Evolutionary conservation across 2,888 invertebrate genomes (phyloP), one percentile per base, ranked within the genome.

Genomic region (Pristionchus japonicus): DNA sequence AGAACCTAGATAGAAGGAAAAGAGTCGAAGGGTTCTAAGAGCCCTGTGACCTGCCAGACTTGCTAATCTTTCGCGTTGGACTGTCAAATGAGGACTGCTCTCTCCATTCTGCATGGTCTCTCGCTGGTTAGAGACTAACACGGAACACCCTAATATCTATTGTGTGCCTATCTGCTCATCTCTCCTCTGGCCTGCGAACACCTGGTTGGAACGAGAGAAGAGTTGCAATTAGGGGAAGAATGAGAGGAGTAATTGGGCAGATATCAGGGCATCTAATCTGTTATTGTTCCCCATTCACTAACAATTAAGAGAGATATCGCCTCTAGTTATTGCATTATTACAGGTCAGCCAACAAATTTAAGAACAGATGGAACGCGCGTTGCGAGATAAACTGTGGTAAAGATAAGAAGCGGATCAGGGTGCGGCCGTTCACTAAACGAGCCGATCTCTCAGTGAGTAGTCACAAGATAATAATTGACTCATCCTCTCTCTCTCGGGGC

Each of bases 391-490:
- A 52, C 52, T 20, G 23, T 52, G 11, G 23, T 20, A 52, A 4
- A 52, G 17, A 52, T 52, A 20, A 1, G 43, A 43, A 20, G 23
- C 57, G 23, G 20, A 20, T 20, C 57, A 70, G 23, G 20, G 70
- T 15, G 15, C 0, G 37, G 37, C 57, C 57, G 57, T 57, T 57
- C 57, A 67, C 34, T 61, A 61, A 67, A 34, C 31, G 67, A 70
- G 37, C 3, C 57, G 17, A 57, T 20, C n/a, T 57, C 9, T 27
- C n/a, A n/a, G n/a, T n/a, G 77, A 77, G 77, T 77, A 70, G 70
- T 27, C 77, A n/a, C 77, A 77, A 43, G 43, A 77, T 77, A 77
- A 77, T 77, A 77, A 77, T 47, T 77, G 77, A 70, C 70, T 70
- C 70, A 77, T 43, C n/a, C n/a, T 43, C 43, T 27, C 70, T 11